phyloP scores from a whole-genome alignment of 1,140 invertebrate genomes.

The Drosophila yakuba region DNA sequence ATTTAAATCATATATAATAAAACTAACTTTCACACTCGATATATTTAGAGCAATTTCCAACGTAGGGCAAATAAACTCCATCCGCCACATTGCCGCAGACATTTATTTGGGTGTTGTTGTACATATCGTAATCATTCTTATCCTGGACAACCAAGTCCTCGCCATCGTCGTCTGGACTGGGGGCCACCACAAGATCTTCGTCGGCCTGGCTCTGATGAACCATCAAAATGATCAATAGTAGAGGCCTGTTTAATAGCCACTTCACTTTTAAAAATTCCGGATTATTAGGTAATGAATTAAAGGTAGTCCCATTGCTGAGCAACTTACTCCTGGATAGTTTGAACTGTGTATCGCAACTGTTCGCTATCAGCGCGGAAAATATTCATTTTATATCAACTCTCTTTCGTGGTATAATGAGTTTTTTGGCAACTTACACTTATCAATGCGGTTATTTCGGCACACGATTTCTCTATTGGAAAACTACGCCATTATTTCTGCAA shows the following conservation, averaged over 20 bases:
- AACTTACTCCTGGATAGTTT: constrained; percentile 54
- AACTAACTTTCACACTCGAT: constrained; percentile 41
- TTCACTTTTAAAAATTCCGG: constrained; percentile 36
- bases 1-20: no score
- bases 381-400: constrained; percentile 52
- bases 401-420: constrained; percentile 44
- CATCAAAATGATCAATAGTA: constrained; percentile 26
- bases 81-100: constrained; percentile 53
- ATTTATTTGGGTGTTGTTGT: constrained; percentile 26
- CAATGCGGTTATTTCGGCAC: constrained; percentile 44
- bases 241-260: constrained; percentile 20
- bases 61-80: constrained; percentile 38
- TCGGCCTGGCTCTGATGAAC: not conserved
- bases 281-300: no score
- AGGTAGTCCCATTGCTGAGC: not conserved
- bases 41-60: constrained; percentile 42
- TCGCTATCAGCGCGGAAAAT: not conserved
- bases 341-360: constrained; percentile 37
- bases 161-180: constrained; percentile 13
- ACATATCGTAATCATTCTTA: constrained; percentile 21
- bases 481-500: constrained; percentile 55
- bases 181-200: constrained; percentile 40
- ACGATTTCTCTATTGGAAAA: constrained; percentile 34
- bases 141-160: not conserved
- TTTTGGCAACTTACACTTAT: constrained; percentile 50